Evolutionary conservation across 92 coral and sea anemone genomes (phyloP).

Genomic region (Nematostella vectensis): DNA sequence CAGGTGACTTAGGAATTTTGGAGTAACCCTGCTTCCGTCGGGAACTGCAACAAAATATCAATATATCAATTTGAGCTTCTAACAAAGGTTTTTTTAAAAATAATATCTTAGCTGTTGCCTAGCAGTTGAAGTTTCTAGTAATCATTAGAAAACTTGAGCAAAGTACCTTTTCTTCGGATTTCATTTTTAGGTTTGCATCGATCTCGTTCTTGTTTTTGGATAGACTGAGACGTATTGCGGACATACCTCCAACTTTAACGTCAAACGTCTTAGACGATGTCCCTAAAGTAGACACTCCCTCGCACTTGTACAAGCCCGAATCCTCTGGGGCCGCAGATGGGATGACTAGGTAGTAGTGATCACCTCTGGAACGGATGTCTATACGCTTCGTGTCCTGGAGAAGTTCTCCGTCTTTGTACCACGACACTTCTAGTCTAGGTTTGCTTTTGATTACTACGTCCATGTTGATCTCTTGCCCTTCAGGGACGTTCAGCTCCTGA

Average conservation of each 20-base stretch:
- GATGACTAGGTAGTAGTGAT: conserved; percentile 55
- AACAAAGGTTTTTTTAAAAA: no score
- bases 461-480: conserved; percentile 75
- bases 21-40: conserved; percentile 5
- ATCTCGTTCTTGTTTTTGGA: no score
- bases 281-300: conserved; percentile 76
- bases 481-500: conserved; percentile 46
- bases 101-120: no score
- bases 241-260: conserved; percentile 68
- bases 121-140: no score
- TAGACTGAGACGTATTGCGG: neutral
- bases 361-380: conserved; percentile 63
- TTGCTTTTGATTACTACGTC: conserved; percentile 47
- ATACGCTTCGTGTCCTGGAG: conserved; percentile 51
- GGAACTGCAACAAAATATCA: neutral
- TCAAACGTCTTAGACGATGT: conserved; percentile 75
- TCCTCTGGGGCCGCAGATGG: conserved; percentile 53
- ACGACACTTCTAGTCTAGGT: conserved; percentile 63
- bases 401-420: conserved; percentile 64
- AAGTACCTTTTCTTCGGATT: no score
- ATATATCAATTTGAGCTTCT: no score
- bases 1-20: conserved; percentile 2
- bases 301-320: conserved; percentile 83
- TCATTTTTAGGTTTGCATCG: no score
- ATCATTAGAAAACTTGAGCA: no score